Evolutionary conservation across 2,888 invertebrate species (phyloP), one percentile per base, ranked within the genome.

Genomic region (Tachystola acroxantha): DNA sequence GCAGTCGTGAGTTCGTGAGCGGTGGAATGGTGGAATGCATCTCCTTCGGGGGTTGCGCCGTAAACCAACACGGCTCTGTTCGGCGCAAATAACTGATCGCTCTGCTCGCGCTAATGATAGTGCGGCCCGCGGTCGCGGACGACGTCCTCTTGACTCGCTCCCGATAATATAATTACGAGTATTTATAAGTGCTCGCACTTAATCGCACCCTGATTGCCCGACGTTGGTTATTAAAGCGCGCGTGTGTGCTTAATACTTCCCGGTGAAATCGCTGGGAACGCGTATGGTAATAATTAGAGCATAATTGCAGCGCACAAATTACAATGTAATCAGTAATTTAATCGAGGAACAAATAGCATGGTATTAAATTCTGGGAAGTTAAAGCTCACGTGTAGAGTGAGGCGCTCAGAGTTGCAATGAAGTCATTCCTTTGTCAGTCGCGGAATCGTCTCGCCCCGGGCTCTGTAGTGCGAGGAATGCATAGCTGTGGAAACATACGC

Each of bases 1-100:
- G 81, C 73, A 79, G 85, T 86, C 85, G 85, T 86, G 85, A 85
- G 85, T 78, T 86, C 86, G 86, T 86, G 86, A 78, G 84, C 70
- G 67, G 70, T 75, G 76, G 76, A 77, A 76, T 74, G 70, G 79
- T 57, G 82, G 86, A 85, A 86, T 86, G 86, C 85, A 85, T 84
- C 85, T 86, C 86, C 86, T 86, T 82, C 84, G 84, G 86, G 86
- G 86, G 86, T 80, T 85, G 84, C 71, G 75, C 77, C 72, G 84
- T 78, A 16, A 79, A 82, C 80, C 84, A 79, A 81, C 85, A 81
- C 80, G 72, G 75, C 70, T 55, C 60, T 58, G 24, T 36, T 26
- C 22, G 46, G 49, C 77, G 79, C 77, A 79, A 82, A 84, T 82
- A 82, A 84, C 82, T 76, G 84, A 84, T 84, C 79, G 82, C 80